Evolutionary conservation across 1,140 invertebrate genomes (phyloP).

Genomic region (Nomia melanderi): DNA sequence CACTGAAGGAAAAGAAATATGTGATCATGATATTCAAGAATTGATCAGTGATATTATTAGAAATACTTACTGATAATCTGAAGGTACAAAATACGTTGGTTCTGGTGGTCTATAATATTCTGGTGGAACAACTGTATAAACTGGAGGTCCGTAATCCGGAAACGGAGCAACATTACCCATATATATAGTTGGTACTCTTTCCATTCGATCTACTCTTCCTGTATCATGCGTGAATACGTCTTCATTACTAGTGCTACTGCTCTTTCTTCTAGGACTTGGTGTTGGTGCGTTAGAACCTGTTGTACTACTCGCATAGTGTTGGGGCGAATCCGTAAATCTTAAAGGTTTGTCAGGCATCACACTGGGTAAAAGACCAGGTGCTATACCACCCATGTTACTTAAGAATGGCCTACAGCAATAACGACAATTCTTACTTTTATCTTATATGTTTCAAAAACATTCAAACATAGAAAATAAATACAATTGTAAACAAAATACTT

Average conservation of each 20-base stretch:
- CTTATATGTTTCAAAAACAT: constrained; percentile 3
- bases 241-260: constrained; percentile 84
- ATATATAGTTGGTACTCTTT: constrained; percentile 82
- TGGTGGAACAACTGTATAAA: constrained; percentile 71
- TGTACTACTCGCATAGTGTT: constrained; percentile 82
- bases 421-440: background rate
- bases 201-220: constrained; percentile 74
- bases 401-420: constrained; percentile 73
- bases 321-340: constrained; percentile 89
- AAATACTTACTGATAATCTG: constrained; percentile 76
- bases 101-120: constrained; percentile 74
- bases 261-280: constrained; percentile 86
- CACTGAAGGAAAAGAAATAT: constrained; percentile 64
- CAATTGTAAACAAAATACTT: background rate
- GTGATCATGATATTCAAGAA: background rate
- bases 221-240: constrained; percentile 79
- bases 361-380: constrained; percentile 71
- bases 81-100: constrained; percentile 70
- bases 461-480: background rate
- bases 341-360: constrained; percentile 83
- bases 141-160: constrained; percentile 74
- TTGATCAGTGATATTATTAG: background rate
- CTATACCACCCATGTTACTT: constrained; percentile 77
- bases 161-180: constrained; percentile 73
- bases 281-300: constrained; percentile 82